Percentiles rank a stretch among this genome's conserved stretches.
These are phyloP conservation scores for Megaleporinus macrocephalus DNA, from an alignment of 2,113 vertebrate genomes.

Conservation along the genomic window DNA sequence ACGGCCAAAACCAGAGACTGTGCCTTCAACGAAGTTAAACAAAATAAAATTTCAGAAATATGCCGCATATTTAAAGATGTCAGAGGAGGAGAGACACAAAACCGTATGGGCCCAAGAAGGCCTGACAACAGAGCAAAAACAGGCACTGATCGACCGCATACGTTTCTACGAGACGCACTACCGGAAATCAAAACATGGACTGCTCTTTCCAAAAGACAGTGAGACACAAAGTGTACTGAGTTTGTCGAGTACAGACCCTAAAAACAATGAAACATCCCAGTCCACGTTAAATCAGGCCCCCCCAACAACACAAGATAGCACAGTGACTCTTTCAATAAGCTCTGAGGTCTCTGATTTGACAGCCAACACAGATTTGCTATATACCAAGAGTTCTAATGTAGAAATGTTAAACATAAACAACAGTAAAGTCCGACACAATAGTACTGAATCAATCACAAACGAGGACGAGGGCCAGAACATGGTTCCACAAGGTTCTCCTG, in stretches of 20 bases:
- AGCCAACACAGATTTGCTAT: neutral
- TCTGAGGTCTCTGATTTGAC: slow-evolving; percentile 5
- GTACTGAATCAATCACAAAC: slow-evolving; percentile 1
- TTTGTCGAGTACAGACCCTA: slow-evolving; percentile 12
- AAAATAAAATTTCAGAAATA: slow-evolving; percentile 62
- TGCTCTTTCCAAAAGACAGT: slow-evolving; percentile 27
- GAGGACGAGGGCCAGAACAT: slow-evolving; percentile 16
- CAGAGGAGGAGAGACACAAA: slow-evolving; percentile 44
- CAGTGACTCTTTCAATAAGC: neutral
- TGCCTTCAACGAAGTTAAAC: slow-evolving; percentile 49
- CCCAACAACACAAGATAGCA: slow-evolving; percentile 9
- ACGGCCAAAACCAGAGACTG: slow-evolving; percentile 37
- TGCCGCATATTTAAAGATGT: slow-evolving; percentile 49
- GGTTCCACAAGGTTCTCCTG: slow-evolving; percentile 8
- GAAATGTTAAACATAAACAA: slow-evolving; percentile 1
- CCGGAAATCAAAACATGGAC: slow-evolving; percentile 47
- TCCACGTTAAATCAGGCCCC: neutral
- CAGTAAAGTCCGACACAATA: slow-evolving; percentile 10
- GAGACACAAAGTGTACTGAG: neutral
- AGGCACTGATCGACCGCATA: slow-evolving; percentile 41
- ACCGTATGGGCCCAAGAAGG: slow-evolving; percentile 45
- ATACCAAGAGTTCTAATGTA: neutral
- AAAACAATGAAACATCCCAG: slow-evolving; percentile 9
- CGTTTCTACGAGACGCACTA: slow-evolving; percentile 53
- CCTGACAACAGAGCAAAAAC: slow-evolving; percentile 51